Evolutionary conservation across 2,888 invertebrate genomes (phyloP), one percentile per base, ranked within the genome.

Genomic region (Latrodectus hesperus): DNA sequence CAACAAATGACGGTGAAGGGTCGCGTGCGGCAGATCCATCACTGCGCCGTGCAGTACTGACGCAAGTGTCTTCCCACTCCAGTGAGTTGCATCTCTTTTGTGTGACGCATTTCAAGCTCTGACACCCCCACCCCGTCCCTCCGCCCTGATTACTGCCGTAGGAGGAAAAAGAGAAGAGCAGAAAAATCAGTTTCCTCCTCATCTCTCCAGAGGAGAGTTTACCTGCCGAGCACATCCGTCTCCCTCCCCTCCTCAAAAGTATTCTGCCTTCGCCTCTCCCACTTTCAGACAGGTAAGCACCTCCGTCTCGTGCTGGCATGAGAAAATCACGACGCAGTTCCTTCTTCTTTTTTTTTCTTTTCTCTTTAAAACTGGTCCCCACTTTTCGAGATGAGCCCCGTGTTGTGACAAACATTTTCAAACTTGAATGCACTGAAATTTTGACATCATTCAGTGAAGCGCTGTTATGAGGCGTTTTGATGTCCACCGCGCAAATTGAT

Each of bases 201-300:
- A n/a, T n/a, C n/a, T 49, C 65, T 17, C 67, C 9, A 0, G 49
- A 10, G 26, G 51, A 16, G 11, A 16, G 74, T 55, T 77, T 86
- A 77, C 82, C 81, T 77, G 81, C 73, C 77, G 77, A 67, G 82
- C 72, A 87, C 87, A 87, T 87, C 87, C 87, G 87, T 72, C 78
- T 87, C n/a, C n/a, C n/a, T n/a, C n/a, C 52, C 51, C 68, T 16
- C 53, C 17, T 8, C 17, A 65, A 12, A 11, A 55, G 55, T 3
- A 55, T 11, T 11, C n/a, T 11, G 12, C 60, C n/a, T n/a, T n/a
- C n/a, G n/a, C n/a, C 52, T 73, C 73, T 12, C 60, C 60, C 60
- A 60, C 60, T 60, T 5, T 73, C 52, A 53, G n/a, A 49, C 80
- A 84, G 84, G 84, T 84, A 84, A 84, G 77, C 77, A 77, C 73